Evolutionary conservation across 37 sponge, comb jelly and placozoan genomes (phyloP).

Genomic region (Crambe crambe): DNA sequence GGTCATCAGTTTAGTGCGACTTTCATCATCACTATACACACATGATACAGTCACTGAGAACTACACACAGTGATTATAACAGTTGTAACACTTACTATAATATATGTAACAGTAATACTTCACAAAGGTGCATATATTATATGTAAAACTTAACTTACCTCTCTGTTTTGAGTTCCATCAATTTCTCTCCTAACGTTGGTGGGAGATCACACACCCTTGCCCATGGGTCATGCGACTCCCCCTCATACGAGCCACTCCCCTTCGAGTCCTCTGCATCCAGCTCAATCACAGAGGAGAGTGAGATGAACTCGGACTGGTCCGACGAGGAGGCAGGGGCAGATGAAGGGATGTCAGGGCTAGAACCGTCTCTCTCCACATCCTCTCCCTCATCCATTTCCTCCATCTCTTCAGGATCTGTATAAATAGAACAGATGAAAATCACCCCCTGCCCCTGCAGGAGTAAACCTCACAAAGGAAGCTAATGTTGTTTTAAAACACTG

Average conservation of each 20-base stretch:
- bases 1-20: background rate
- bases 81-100: too few species aligned
- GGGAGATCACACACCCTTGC: constrained; percentile 21
- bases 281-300: too few species aligned
- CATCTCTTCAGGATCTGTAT: constrained; percentile 10
- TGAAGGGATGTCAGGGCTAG: background rate
- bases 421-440: background rate
- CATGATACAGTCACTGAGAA: background rate
- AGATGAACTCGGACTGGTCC: constrained; percentile 5
- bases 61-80: too few species aligned
- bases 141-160: too few species aligned
- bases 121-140: too few species aligned
- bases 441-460: too few species aligned
- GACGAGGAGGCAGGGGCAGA: background rate
- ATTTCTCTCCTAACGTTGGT: constrained; percentile 10
- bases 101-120: too few species aligned
- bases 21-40: background rate
- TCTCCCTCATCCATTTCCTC: constrained; percentile 12
- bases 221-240: constrained; percentile 24
- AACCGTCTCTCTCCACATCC: background rate
- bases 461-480: too few species aligned
- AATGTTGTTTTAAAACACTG: too few species aligned
- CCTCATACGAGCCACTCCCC: background rate
- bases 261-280: constrained; percentile 11
- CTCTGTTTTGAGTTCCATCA: constrained; percentile 21